A percentile compares a stretch with the other conserved stretches of the same genome.
These are phyloP conservation scores for Scatophagus argus DNA, from an alignment of 2,113 vertebrate species.

Conservation along the genomic window DNA sequence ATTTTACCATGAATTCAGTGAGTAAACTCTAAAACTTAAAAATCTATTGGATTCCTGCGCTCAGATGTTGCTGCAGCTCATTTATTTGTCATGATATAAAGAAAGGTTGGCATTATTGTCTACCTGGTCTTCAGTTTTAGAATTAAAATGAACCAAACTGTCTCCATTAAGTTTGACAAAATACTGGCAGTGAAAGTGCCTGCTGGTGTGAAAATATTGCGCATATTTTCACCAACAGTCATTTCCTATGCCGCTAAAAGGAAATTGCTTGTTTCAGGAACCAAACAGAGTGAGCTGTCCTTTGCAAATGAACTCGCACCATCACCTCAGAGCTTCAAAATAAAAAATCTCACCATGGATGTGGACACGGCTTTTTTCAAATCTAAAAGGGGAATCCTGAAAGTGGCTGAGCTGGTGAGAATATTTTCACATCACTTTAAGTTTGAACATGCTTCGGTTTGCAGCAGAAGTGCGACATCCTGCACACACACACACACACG, in stretches of 20 bases:
- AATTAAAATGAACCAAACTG: not conserved
- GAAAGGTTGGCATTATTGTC: not conserved
- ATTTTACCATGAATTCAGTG: not conserved
- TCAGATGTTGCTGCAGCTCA: not conserved
- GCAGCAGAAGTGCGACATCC: not conserved
- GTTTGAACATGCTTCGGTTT: not conserved
- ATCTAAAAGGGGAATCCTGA: slow-evolving; percentile 75
- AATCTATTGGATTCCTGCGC: not conserved
- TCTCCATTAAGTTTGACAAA: not conserved
- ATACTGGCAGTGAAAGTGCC: not conserved
- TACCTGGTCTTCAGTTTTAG: not conserved
- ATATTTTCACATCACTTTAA: not conserved
- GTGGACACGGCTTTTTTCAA: slow-evolving; percentile 73
- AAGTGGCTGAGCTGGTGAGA: slow-evolving; percentile 80
- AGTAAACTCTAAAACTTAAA: not conserved
- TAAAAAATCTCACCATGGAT: slow-evolving; percentile 45
- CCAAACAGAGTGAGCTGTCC: slow-evolving; percentile 1
- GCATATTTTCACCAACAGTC: slow-evolving; percentile 6
- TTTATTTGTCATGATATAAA: not conserved
- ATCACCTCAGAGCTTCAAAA: slow-evolving; percentile 17
- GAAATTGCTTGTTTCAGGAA: slow-evolving; percentile 59
- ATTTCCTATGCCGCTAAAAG: slow-evolving; percentile 57
- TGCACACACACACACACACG: too few relatives aligned
- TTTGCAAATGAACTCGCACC: not conserved
- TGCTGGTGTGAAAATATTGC: slow-evolving; percentile 9